Evolutionary conservation across 1,140 invertebrate species (phyloP).

Genomic region (Penaeus indicus): DNA sequence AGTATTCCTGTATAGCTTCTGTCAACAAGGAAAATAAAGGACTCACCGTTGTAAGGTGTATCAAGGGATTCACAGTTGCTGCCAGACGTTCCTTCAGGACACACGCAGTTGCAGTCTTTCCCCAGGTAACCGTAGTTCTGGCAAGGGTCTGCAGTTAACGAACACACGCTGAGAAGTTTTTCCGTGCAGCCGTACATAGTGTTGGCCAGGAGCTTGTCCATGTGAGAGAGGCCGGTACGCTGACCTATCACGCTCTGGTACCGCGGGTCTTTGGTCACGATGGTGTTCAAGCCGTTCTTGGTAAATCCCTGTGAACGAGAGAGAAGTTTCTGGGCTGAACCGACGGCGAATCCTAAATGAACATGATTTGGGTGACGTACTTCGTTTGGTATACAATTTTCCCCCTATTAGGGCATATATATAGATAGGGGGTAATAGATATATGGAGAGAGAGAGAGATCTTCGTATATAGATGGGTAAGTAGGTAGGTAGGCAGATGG

Average conservation of each 20-base stretch:
- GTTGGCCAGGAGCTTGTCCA: slow-evolving; percentile 45
- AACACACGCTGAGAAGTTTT: slow-evolving; percentile 14
- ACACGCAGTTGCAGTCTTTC: slow-evolving; percentile 40
- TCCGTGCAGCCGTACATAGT: slow-evolving; percentile 39
- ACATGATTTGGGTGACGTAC: too few species aligned
- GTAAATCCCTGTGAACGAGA: not conserved
- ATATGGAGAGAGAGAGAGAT: too few species aligned
- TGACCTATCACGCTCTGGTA: slow-evolving; percentile 40
- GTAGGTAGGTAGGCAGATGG: too few species aligned
- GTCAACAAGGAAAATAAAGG: too few species aligned
- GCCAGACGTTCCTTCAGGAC: slow-evolving; percentile 33
- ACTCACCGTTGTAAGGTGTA: slow-evolving; percentile 13
- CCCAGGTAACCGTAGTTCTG: slow-evolving; percentile 46
- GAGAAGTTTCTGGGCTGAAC: not conserved
- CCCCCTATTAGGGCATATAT: too few species aligned
- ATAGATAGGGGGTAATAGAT: too few species aligned
- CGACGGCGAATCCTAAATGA: not conserved
- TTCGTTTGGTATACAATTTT: too few species aligned
- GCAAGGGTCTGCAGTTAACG: not conserved
- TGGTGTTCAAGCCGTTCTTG: slow-evolving; percentile 24
- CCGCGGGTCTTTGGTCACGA: slow-evolving; percentile 19
- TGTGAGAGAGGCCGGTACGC: slow-evolving; percentile 37
- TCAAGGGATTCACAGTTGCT: slow-evolving; percentile 40
- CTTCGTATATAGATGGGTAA: too few species aligned
- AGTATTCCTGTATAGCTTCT: too few species aligned